These are phyloP conservation scores for Syritta pipiens DNA, from an alignment of 2,888 invertebrate species.

Conservation along the genomic window DNA sequence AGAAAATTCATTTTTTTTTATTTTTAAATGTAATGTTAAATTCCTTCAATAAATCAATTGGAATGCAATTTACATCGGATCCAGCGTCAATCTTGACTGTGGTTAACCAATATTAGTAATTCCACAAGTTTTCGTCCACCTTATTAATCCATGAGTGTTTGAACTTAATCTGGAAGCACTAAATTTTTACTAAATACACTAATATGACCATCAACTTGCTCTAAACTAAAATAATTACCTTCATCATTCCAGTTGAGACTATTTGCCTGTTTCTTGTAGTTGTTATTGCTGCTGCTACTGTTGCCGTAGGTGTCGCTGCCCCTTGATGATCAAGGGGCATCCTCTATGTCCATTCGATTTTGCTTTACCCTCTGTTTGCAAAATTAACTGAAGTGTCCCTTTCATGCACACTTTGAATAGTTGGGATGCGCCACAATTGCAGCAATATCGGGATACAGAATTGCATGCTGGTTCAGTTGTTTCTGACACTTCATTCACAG, in stretches of 20 bases:
- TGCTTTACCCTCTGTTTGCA: conserved; percentile 17
- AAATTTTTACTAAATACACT: conserved; percentile 26
- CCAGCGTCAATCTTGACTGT: conserved; percentile 28
- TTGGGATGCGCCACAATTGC: conserved; percentile 7
- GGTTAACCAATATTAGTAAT: neutral
- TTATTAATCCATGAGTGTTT: conserved; percentile 5
- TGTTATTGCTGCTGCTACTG: too few relatives aligned
- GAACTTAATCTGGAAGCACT: conserved; percentile 19
- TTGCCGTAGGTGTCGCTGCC: conserved; percentile 4
- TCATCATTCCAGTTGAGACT: conserved; percentile 30
- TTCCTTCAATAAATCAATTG: conserved; percentile 24
- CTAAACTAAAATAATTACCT: conserved; percentile 9
- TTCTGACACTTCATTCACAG: neutral
- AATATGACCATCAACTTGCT: conserved; percentile 16
- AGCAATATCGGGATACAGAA: conserved; percentile 13
- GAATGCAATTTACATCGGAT: conserved; percentile 30
- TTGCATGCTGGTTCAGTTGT: conserved; percentile 13
- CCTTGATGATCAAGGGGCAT: neutral
- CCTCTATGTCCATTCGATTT: too few relatives aligned
- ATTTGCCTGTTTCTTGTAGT: conserved; percentile 2
- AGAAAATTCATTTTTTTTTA: conserved; percentile 36
- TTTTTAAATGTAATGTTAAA: conserved; percentile 22
- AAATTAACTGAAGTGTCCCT: conserved; percentile 8
- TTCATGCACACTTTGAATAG: conserved; percentile 10
- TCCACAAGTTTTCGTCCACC: neutral